Evolutionary conservation across 2,113 vertebrate genomes (phyloP).

Genomic region (Eubucco bourcierii): DNA sequence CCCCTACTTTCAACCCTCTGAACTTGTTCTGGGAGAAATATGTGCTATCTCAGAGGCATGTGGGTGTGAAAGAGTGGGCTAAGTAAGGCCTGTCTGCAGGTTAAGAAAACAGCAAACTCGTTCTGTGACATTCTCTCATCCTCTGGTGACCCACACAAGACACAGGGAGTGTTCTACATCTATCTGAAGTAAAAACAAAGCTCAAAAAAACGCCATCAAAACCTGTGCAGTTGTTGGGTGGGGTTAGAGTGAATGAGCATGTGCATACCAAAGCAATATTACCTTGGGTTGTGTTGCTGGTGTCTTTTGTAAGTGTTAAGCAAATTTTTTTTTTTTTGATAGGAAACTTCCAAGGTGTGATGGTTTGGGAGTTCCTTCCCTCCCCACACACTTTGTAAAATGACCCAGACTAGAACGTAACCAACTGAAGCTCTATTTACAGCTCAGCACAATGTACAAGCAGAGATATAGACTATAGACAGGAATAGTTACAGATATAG

Average conservation of each 20-base stretch:
- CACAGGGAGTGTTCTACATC: constrained; percentile 13
- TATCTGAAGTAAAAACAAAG: constrained; percentile 51
- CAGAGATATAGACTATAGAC: too few species aligned
- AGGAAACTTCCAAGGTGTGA: background rate
- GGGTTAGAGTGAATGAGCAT: constrained; percentile 14
- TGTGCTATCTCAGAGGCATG: background rate
- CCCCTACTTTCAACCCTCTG: background rate
- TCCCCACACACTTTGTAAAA: too few species aligned
- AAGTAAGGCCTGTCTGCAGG: constrained; percentile 1
- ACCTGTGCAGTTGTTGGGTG: constrained; percentile 27
- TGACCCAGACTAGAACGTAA: too few species aligned
- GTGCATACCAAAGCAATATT: constrained; percentile 43
- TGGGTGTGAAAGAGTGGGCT: background rate
- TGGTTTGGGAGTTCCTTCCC: too few species aligned
- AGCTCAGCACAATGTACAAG: too few species aligned
- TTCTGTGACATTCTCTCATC: constrained; percentile 64
- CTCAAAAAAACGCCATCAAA: background rate
- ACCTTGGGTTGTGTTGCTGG: background rate
- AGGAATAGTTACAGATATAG: too few species aligned
- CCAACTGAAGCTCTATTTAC: too few species aligned
- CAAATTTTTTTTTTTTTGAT: background rate
- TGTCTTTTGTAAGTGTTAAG: background rate
- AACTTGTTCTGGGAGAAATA: background rate
- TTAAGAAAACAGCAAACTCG: constrained; percentile 39
- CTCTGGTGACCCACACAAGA: background rate